Evolutionary conservation across 1,140 invertebrate species (phyloP).

Genomic region (Chrysomallon squamiferum): DNA sequence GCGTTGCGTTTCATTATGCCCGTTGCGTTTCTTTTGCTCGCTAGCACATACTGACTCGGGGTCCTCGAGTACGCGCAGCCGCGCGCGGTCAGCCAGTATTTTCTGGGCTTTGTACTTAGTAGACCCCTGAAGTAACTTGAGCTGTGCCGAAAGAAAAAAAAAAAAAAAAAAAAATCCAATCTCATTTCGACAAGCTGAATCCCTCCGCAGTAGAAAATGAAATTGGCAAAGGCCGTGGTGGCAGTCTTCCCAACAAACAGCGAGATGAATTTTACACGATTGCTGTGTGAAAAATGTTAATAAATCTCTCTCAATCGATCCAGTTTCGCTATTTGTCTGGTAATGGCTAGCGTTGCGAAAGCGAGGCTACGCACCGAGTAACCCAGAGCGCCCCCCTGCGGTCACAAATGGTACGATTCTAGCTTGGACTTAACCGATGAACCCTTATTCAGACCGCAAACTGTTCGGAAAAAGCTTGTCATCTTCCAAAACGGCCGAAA

Average conservation of each 20-base stretch:
- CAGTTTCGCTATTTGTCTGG: neutral
- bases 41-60: neutral
- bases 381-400: slow-evolving; percentile 6
- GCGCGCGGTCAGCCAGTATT: slow-evolving; percentile 2
- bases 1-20: neutral
- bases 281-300: neutral
- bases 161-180: neutral
- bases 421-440: neutral
- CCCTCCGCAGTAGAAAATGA: neutral
- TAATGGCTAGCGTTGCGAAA: neutral
- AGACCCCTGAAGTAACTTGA: slow-evolving; percentile 1
- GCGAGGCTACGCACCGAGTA: slow-evolving; percentile 12
- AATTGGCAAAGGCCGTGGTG: neutral
- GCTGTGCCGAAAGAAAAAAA: no score
- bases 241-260: neutral
- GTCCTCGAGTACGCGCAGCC: neutral
- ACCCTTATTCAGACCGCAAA: no score
- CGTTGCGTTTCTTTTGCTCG: neutral
- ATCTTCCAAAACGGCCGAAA: slow-evolving; percentile 9
- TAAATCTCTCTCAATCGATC: slow-evolving; percentile 4
- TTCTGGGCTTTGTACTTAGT: slow-evolving; percentile 4
- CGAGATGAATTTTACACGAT: neutral
- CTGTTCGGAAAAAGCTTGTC: neutral
- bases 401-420: slow-evolving; percentile 8
- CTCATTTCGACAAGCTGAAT: neutral